Base-by-base conservation (phyloP, 1,140 invertebrate genomes). In the Drosophila erecta region DNA sequence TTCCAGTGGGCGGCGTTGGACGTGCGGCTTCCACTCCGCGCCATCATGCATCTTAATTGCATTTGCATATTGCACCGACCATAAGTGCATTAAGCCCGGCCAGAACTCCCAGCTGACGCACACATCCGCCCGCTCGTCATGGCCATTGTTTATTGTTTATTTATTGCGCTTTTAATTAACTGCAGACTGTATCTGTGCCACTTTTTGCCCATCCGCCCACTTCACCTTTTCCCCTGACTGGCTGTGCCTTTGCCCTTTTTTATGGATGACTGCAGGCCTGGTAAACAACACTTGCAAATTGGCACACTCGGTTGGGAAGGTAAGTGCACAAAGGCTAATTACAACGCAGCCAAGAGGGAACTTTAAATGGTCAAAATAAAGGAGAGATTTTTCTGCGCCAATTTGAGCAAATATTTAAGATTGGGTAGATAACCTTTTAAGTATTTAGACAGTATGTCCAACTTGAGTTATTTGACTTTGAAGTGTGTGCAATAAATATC, bases 61-160 rank as follows among this genome's bases (percentile, higher is more conserved):
- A 85, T 85, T 86, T 85, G 77, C 81, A 85, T 81, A 86, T 73
- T 85, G 77, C 66, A 80, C 46, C 35, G 49, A 58, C 56, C 60
- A 60, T 75, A 83, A 83, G 73, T 74, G 55, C 57, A 79, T 83
- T 78, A 79, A 69, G 62, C 69, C 53, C 10, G 46, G 43, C 46
- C 55, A 27, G 33, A 40, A 57, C 24, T 56, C 30, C 44, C 57
- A 57, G 24, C 43, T 49, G 43, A 59, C 69, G 27, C 35, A 4
- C 24, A 35, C 38, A 60, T 60, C 15, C 66, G 40, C 43, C 41
- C 30, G 44, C 14, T 40, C 50, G 66, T 69, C 66, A 70, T 35
- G 64, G 64, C 43, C 65, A 57, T 78, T 71, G 67, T 62, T 55
- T 72, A 78, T 78, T 78, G 65, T 78, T 62, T 77, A 71, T 78